Percentiles rank a stretch among this genome's conserved stretches.
These are phyloP conservation scores for Lutraria rhynchaena DNA, from an alignment of 1,140 invertebrate genomes.

Conservation along the genomic window DNA sequence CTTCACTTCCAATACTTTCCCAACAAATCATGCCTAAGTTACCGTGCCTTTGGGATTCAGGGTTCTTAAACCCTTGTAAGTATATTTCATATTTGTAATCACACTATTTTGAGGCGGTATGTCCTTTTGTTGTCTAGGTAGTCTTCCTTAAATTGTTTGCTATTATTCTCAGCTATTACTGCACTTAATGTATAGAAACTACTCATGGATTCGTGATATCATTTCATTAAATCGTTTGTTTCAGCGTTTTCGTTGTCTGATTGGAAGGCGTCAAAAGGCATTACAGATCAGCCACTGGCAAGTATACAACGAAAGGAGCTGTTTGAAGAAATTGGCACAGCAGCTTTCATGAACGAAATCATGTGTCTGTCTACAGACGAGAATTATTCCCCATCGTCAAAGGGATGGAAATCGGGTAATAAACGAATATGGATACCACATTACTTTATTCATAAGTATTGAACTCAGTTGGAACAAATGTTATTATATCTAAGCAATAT, in stretches of 20 bases:
- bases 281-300: background rate
- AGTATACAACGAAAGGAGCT: background rate
- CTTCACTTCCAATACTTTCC: background rate
- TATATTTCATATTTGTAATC: no score
- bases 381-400: background rate
- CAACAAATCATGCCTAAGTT: background rate
- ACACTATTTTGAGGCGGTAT: no score
- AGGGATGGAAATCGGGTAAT: conserved; percentile 34
- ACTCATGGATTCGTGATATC: no score
- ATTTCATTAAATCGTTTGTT: no score
- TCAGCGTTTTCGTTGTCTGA: conserved; percentile 29
- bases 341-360: conserved; percentile 1
- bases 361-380: background rate
- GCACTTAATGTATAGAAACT: no score
- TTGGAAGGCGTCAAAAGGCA: background rate
- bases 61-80: conserved; percentile 23
- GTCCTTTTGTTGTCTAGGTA: no score
- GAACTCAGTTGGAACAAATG: background rate
- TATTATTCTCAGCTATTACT: no score
- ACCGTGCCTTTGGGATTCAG: conserved; percentile 3
- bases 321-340: conserved; percentile 13
- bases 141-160: no score
- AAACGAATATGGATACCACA: background rate
- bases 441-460: background rate
- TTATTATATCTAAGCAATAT: background rate